Evolutionary conservation across 1,140 invertebrate species (phyloP).

Genomic region (Condylostylus longicornis): DNA sequence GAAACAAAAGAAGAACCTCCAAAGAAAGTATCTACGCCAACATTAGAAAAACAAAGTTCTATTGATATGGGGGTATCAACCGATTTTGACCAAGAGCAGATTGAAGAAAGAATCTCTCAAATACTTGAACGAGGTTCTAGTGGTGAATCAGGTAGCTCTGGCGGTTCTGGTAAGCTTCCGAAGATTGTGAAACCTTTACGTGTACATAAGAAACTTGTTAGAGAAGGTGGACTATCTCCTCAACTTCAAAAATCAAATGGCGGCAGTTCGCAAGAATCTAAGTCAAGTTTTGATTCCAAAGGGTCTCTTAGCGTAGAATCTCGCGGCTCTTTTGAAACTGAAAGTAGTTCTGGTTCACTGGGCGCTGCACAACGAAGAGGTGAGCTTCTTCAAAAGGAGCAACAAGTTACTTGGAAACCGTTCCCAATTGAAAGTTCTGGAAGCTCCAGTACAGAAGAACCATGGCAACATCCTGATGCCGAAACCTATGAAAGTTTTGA

Average conservation of each 20-base stretch:
- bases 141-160: slow-evolving; percentile 29
- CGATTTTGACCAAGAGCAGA: slow-evolving; percentile 25
- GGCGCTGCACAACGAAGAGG: slow-evolving; percentile 47
- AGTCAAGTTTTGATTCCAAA: slow-evolving; percentile 43
- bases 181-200: slow-evolving; percentile 26
- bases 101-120: slow-evolving; percentile 26
- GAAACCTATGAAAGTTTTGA: slow-evolving; percentile 43
- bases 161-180: slow-evolving; percentile 21
- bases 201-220: slow-evolving; percentile 21
- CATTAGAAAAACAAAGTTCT: slow-evolving; percentile 42
- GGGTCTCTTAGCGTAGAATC: slow-evolving; percentile 47
- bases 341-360: slow-evolving; percentile 57
- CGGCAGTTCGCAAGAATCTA: slow-evolving; percentile 34
- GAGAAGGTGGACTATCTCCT: slow-evolving; percentile 5
- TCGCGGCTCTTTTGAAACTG: slow-evolving; percentile 49
- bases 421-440: slow-evolving; percentile 67
- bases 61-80: slow-evolving; percentile 36
- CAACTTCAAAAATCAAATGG: slow-evolving; percentile 23
- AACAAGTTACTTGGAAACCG: slow-evolving; percentile 61
- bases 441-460: slow-evolving; percentile 66
- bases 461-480: slow-evolving; percentile 58
- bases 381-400: slow-evolving; percentile 38
- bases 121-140: slow-evolving; percentile 21
- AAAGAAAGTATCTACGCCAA: slow-evolving; percentile 40
- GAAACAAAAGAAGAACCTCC: slow-evolving; percentile 9